These are phyloP conservation scores for Yponomeuta sedellus DNA, from an alignment of 2,888 invertebrate genomes.

Conservation along the genomic window DNA sequence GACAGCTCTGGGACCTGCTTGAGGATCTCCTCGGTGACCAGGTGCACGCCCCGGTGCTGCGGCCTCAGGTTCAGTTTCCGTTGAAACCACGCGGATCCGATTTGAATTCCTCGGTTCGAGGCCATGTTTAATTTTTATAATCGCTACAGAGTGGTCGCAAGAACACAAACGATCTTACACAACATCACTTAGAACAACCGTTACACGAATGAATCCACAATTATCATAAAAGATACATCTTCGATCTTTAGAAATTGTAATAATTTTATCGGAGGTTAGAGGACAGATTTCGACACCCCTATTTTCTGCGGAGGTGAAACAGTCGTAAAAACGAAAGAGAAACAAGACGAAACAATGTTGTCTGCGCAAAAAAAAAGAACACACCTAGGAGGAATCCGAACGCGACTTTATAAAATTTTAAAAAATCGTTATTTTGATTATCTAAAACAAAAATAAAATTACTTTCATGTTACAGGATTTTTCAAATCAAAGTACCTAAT, in stretches of 20 bases:
- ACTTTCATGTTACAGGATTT: too few species aligned
- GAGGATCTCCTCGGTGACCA: slow-evolving; percentile 97
- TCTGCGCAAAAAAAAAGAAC: slow-evolving; percentile 40
- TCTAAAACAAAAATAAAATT: too few species aligned
- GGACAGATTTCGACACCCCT: slow-evolving; percentile 75
- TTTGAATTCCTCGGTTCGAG: slow-evolving; percentile 94
- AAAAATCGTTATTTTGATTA: too few species aligned
- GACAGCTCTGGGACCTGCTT: slow-evolving; percentile 95
- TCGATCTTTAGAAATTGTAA: slow-evolving; percentile 71
- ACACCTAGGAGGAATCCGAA: too few species aligned
- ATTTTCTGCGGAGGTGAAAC: slow-evolving; percentile 77
- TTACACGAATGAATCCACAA: slow-evolving; percentile 78
- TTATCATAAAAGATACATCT: slow-evolving; percentile 83
- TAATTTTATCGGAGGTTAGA: slow-evolving; percentile 75
- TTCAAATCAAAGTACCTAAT: too few species aligned
- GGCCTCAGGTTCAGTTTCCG: slow-evolving; percentile 96
- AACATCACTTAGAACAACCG: slow-evolving; percentile 75
- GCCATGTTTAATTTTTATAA: slow-evolving; percentile 84
- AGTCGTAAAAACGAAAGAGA: slow-evolving; percentile 69
- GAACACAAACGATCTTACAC: slow-evolving; percentile 73
- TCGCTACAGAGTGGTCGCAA: slow-evolving; percentile 72
- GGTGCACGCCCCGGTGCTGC: slow-evolving; percentile 97
- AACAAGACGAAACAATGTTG: slow-evolving; percentile 53
- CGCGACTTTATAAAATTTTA: too few species aligned
- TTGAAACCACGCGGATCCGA: slow-evolving; percentile 98